These are phyloP conservation scores for Sebastes fasciatus DNA, from an alignment of 2,113 vertebrate species.

Conservation along the genomic window DNA sequence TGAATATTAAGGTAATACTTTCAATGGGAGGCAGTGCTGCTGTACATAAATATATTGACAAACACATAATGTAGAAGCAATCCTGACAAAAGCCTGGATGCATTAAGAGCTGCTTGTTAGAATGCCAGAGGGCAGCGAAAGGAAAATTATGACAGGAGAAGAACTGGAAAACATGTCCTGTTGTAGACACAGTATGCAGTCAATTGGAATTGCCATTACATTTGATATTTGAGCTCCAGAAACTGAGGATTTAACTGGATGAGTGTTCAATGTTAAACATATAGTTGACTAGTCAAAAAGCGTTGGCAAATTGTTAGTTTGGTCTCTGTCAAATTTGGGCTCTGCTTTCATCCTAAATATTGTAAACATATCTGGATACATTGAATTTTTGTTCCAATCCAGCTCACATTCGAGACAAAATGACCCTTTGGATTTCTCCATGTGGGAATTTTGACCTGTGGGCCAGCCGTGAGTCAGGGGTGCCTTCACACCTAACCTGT, in stretches of 20 bases:
- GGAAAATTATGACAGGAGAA: neutral
- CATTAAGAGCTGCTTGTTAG: slow-evolving; percentile 21
- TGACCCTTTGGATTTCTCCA: neutral
- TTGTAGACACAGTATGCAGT: neutral
- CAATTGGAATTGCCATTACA: neutral
- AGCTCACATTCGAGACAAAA: neutral
- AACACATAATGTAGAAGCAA: slow-evolving; percentile 23
- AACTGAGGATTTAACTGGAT: neutral
- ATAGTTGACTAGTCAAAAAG: neutral
- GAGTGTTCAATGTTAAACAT: slow-evolving; percentile 3
- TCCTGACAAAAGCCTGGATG: slow-evolving; percentile 7
- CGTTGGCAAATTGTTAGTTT: too few species aligned
- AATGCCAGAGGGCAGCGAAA: slow-evolving; percentile 9
- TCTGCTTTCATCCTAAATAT: neutral
- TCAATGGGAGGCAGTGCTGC: slow-evolving; percentile 3
- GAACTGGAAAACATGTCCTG: neutral
- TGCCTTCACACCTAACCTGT: neutral
- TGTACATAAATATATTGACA: slow-evolving; percentile 16
- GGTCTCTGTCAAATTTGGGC: neutral
- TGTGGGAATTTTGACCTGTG: neutral
- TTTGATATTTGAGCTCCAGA: neutral
- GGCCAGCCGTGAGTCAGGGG: neutral
- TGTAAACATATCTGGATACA: neutral
- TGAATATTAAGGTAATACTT: slow-evolving; percentile 23
- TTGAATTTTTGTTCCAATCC: neutral